Evolutionary conservation across 2,797 vertebrate species (phyloP), one percentile per base, ranked within the genome.

Genomic region (Acipenser ruthenus): DNA sequence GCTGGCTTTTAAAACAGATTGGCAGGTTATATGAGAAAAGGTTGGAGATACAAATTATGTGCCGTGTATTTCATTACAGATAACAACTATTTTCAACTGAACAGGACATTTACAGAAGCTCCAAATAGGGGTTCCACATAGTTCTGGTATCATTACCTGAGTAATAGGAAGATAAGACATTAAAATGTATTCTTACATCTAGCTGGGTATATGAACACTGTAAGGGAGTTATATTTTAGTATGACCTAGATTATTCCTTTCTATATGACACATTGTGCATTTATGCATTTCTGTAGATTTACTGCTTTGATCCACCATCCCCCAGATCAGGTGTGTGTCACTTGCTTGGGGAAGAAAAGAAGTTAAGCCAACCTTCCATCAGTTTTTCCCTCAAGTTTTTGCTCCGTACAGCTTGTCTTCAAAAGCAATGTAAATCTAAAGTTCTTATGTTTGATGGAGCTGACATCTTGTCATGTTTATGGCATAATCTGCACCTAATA

Each of bases 381-480:
- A 9, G 7, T 60, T 60, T 60, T 60, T 60, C 58, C n/a, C n/a
- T 62, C 12, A n/a, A 1, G n/a, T 62, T 6, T 62, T 10, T 62
- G 10, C 18, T 56, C 13, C 1, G 13, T 18, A 8, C 23, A 62
- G 15, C 60, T 9, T n/a, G 15, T 62, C 8, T 48, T 62, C 37
- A 48, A 62, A 62, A 62, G 60, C 60, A 62, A 23, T 48, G 60
- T 9, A 62, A 62, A 62, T 48, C 60, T 23, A 48, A 8, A 23
- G 15, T 60, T 60, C 9, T 60, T 62, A 62, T 48, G 7, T 15
- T 62, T 62, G 60, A 62, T 62, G 60, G 6, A 62, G 11, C 37
- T 48, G 60, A 62, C 37, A 48, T 11, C 60, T 62, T 23, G 60
- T 62, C 60, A 23, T 62, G 60, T 62, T 62, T 62, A 23, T 62